Evolutionary conservation across 2,113 vertebrate genomes (phyloP).

Genomic region (Sander lucioperca): DNA sequence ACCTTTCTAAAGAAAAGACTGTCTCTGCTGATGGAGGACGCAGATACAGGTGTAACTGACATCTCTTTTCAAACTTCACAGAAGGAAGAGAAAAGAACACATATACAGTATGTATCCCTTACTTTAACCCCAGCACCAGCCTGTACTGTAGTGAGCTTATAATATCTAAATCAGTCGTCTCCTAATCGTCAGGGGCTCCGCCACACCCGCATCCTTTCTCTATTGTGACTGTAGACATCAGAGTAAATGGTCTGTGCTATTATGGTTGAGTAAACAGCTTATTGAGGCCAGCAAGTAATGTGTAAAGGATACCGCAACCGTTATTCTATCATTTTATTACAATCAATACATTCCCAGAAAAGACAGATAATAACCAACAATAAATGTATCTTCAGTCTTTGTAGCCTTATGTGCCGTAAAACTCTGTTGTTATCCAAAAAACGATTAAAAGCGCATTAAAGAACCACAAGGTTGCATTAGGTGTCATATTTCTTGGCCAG

Average conservation of each 20-base stretch:
- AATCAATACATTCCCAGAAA: not conserved
- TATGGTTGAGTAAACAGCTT: not conserved
- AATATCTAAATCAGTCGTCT: not conserved
- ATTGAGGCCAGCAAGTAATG: not conserved
- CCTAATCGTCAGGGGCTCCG: not conserved
- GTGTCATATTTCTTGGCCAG: too few relatives aligned
- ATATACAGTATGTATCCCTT: too few relatives aligned
- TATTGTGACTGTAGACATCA: not conserved
- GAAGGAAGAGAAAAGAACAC: not conserved
- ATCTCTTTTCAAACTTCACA: conserved; percentile 15
- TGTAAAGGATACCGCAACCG: not conserved
- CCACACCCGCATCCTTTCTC: not conserved
- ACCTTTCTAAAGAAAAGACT: conserved; percentile 17
- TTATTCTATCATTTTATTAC: not conserved
- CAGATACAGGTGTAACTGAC: conserved; percentile 48
- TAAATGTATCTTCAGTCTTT: not conserved
- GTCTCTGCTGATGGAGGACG: conserved; percentile 34
- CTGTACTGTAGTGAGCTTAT: not conserved
- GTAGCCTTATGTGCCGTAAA: not conserved
- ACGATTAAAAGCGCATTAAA: too few relatives aligned
- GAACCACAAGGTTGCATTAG: too few relatives aligned
- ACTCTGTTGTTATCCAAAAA: not conserved
- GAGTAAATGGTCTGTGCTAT: conserved; percentile 1
- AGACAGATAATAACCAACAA: not conserved
- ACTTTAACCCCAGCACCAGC: not conserved